Evolutionary conservation across 2,113 vertebrate genomes (phyloP).

Genomic region (Scalopus aquaticus): DNA sequence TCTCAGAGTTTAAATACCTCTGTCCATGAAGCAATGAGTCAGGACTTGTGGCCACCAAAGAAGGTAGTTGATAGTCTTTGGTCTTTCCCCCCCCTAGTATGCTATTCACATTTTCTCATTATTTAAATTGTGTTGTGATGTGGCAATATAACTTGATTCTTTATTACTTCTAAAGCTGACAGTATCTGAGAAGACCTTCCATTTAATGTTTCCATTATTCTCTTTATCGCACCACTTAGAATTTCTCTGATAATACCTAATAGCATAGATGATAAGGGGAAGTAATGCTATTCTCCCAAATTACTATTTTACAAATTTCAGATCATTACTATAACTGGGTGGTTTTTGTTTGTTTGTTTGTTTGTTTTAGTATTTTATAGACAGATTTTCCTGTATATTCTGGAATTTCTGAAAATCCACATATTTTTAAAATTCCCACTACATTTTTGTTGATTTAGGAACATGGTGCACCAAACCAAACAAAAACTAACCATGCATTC

Average conservation of each 20-base stretch:
- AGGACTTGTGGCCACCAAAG: too few species aligned
- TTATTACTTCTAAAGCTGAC: neutral
- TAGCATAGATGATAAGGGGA: neutral
- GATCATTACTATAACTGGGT: neutral
- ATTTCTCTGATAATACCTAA: neutral
- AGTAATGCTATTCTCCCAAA: neutral
- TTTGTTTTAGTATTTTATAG: neutral
- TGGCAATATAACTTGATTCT: neutral
- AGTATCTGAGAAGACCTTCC: neutral
- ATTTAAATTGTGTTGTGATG: neutral
- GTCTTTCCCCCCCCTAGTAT: neutral
- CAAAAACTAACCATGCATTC: neutral
- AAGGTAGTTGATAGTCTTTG: neutral
- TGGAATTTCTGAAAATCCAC: neutral
- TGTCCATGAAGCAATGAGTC: neutral
- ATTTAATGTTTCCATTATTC: neutral
- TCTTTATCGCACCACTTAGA: neutral
- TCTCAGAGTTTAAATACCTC: neutral
- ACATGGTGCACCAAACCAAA: neutral
- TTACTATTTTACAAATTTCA: neutral
- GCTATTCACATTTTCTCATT: neutral
- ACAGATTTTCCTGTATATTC: neutral
- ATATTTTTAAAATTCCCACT: neutral
- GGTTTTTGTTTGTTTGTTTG: too few species aligned
- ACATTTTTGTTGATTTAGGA: neutral